Evolutionary conservation across 2,113 vertebrate genomes (phyloP), one percentile per base, ranked within the genome.

Genomic region (Crotalus tigris): DNA sequence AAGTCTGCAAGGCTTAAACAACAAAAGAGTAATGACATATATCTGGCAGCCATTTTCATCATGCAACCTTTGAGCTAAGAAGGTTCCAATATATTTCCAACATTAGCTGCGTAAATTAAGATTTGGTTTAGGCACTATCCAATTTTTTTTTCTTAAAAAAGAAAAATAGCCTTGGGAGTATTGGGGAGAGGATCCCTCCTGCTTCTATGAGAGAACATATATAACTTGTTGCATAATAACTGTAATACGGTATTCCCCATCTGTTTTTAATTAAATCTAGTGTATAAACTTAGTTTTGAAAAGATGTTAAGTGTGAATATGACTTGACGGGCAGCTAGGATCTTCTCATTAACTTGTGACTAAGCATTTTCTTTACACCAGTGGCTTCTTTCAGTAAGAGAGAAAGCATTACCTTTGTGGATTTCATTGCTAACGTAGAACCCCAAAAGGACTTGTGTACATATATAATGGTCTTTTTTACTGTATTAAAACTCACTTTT

Each of bases 401-500:
- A 24, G 39, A 61, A 17, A 90, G 49, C 26, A n/a, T 49, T 85
- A 44, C 23, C 94, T 92, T 93, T 93, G 92, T 96, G 92, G 91
- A 95, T 94, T 87, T 94, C 95, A 93, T 94, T 46, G 88, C 94
- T 86, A 94, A 94, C 75, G 92, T 93, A 58, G 55, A 94, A 49
- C 93, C 54, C 93, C 89, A 94, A 95, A 96, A 26, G 96, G 96
- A 64, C 69, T 61, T 90, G 94, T 95, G 93, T 97, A 97, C 96
- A 97, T 97, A 97, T 96, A 96, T 96, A 96, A 96, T 85, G 26
- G 92, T 29, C 39, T 97, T 98, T 97, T 97, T 95, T 49, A 95
- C 94, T 96, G 93, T 94, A 98, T 97, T 98, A 98, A 98, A 98
- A 95, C 94, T 95, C 96, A 96, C 96, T 97, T 98, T 98, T 97